phyloP scores from a whole-genome alignment of 2,888 invertebrate species.

The Vanessa cardui region DNA sequence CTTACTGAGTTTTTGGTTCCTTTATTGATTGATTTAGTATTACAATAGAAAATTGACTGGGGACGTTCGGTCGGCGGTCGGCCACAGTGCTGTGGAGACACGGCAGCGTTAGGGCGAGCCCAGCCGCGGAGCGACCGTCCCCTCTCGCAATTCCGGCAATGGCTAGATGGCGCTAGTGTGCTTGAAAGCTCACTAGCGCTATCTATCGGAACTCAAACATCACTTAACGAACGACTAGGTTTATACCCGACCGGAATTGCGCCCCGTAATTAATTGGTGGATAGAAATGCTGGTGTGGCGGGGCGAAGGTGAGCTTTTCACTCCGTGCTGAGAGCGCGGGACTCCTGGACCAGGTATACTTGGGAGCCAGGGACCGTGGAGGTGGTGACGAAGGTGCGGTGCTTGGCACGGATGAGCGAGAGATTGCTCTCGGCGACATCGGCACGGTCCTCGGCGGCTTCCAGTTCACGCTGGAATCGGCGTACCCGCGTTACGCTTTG shows the following conservation, averaged over 20 bases:
- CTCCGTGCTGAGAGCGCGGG: constrained; percentile 80
- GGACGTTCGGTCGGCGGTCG: constrained; percentile 74
- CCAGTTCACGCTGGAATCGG: constrained; percentile 98
- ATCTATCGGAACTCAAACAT: constrained; percentile 59
- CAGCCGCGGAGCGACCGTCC: constrained; percentile 73
- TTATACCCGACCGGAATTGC: constrained; percentile 80
- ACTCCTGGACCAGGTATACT: constrained; percentile 95
- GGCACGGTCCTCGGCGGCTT: constrained; percentile 98
- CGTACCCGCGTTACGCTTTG: constrained; percentile 97
- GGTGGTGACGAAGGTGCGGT: constrained; percentile 98
- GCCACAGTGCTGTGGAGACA: constrained; percentile 70
- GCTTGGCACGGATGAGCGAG: constrained; percentile 97
- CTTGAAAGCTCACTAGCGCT: constrained; percentile 48
- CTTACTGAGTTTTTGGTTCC: constrained; percentile 73
- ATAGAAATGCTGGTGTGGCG: constrained; percentile 74
- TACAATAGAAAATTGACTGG: constrained; percentile 62
- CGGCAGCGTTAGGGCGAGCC: constrained; percentile 75
- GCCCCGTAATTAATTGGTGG: constrained; percentile 67
- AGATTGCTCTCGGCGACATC: constrained; percentile 97
- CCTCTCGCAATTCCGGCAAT: constrained; percentile 47
- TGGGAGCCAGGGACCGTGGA: constrained; percentile 95
- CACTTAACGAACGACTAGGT: constrained; percentile 79
- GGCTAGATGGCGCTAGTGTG: constrained; percentile 52
- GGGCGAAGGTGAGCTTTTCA: constrained; percentile 50
- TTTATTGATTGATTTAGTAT: constrained; percentile 74